These are phyloP conservation scores for Anthrax anthrax DNA, from an alignment of 2,888 invertebrate species.

Conservation along the genomic window DNA sequence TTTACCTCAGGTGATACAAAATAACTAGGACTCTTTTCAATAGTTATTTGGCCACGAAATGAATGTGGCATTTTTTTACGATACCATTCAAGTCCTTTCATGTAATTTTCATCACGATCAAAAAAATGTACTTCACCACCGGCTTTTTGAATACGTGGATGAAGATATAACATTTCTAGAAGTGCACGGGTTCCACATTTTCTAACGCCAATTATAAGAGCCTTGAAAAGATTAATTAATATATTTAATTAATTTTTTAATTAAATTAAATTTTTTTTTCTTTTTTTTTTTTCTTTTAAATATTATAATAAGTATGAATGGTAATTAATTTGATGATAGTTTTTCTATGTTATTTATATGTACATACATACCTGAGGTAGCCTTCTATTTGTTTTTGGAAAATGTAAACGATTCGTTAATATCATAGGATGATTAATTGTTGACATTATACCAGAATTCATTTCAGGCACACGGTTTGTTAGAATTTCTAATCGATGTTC, in stretches of 20 bases:
- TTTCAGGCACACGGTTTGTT: slow-evolving; percentile 25
- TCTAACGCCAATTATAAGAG: slow-evolving; percentile 86
- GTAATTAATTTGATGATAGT: too few species aligned
- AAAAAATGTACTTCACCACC: slow-evolving; percentile 95
- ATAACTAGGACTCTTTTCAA: slow-evolving; percentile 96
- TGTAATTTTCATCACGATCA: slow-evolving; percentile 86
- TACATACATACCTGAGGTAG: slow-evolving; percentile 40
- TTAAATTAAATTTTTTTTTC: not conserved
- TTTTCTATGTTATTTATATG: too few species aligned
- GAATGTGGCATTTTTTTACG: slow-evolving; percentile 87
- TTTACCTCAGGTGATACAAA: slow-evolving; percentile 85
- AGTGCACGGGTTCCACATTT: slow-evolving; percentile 95
- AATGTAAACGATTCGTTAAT: slow-evolving; percentile 40
- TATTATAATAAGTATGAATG: not conserved
- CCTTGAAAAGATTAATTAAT: slow-evolving; percentile 33
- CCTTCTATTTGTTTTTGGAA: slow-evolving; percentile 46
- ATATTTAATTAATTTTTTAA: not conserved
- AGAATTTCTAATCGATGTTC: slow-evolving; percentile 36
- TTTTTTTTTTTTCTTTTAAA: not conserved
- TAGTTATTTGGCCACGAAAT: slow-evolving; percentile 80
- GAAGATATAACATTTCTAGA: slow-evolving; percentile 89
- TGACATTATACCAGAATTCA: slow-evolving; percentile 19
- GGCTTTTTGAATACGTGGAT: slow-evolving; percentile 83
- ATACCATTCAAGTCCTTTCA: slow-evolving; percentile 89
- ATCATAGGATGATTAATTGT: slow-evolving; percentile 33